These are phyloP conservation scores for Brachystomella parvula DNA, from an alignment of 1,140 invertebrate species.

Conservation along the genomic window DNA sequence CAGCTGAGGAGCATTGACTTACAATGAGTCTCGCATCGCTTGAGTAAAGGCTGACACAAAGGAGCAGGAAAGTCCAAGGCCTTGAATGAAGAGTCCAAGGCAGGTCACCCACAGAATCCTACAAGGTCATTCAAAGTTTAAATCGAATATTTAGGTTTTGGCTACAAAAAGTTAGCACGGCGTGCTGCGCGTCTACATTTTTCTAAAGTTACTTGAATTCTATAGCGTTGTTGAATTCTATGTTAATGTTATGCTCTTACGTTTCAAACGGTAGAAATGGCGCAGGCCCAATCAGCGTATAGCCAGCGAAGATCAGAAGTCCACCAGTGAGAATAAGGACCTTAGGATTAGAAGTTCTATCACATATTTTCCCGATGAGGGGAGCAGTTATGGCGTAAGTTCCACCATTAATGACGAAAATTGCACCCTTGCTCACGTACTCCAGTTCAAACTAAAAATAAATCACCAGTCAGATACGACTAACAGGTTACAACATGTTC, in stretches of 20 bases:
- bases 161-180: too few species aligned
- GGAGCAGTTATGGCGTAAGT: slow-evolving; percentile 65
- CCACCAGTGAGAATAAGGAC: slow-evolving; percentile 58
- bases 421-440: slow-evolving; percentile 65
- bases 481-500: not conserved
- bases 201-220: too few species aligned
- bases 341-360: slow-evolving; percentile 56
- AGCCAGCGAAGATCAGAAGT: slow-evolving; percentile 56
- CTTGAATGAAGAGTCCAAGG: slow-evolving; percentile 62
- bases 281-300: slow-evolving; percentile 63
- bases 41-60: slow-evolving; percentile 72
- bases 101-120: slow-evolving; percentile 60
- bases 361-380: slow-evolving; percentile 69
- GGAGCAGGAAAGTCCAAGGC: slow-evolving; percentile 69
- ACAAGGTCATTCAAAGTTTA: slow-evolving; percentile 39
- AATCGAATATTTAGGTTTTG: too few species aligned
- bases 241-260: slow-evolving; percentile 47
- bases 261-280: slow-evolving; percentile 57
- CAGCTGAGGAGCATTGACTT: too few species aligned
- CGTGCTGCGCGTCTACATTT: too few species aligned
- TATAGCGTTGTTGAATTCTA: not conserved
- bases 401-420: slow-evolving; percentile 83
- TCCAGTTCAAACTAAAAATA: slow-evolving; percentile 53
- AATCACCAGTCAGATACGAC: slow-evolving; percentile 9
- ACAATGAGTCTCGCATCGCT: slow-evolving; percentile 65